A percentile compares a stretch with the other conserved stretches of the same genome.
Evolutionary conservation across 2,113 vertebrate genomes (phyloP).

Genomic region (Nothocercus julius): DNA sequence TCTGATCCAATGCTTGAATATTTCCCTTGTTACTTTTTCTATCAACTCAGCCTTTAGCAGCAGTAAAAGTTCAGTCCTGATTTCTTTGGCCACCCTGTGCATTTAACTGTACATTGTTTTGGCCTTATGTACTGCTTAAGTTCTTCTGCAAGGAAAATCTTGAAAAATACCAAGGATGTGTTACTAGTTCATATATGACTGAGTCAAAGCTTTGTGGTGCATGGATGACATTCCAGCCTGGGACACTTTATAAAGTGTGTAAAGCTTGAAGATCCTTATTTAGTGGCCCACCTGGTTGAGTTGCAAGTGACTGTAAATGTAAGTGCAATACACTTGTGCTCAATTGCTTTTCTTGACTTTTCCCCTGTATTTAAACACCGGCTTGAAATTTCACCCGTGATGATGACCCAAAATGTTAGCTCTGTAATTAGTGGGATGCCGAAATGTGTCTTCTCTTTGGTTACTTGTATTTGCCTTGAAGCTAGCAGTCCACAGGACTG

Average conservation of each 20-base stretch:
- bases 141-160: neutral
- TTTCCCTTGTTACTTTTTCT: neutral
- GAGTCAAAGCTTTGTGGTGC: neutral
- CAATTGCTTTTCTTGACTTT: neutral
- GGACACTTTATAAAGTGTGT: neutral
- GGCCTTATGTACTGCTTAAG: neutral
- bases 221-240: neutral
- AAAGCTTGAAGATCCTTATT: neutral
- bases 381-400: neutral
- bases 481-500: neutral
- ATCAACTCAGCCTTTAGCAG: neutral
- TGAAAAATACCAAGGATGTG: neutral
- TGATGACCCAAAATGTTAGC: neutral
- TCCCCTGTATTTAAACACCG: neutral
- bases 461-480: neutral
- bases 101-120: neutral
- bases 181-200: neutral
- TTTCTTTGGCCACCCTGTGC: rapidly evolving
- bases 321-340: neutral
- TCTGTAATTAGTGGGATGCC: neutral
- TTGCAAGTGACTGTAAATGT: neutral
- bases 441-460: neutral
- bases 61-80: neutral
- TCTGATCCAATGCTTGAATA: neutral
- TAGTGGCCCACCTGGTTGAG: neutral